Conservation (phyloP, 2,888 invertebrate genomes). For the Drosophila pseudotakahashii region DNA sequence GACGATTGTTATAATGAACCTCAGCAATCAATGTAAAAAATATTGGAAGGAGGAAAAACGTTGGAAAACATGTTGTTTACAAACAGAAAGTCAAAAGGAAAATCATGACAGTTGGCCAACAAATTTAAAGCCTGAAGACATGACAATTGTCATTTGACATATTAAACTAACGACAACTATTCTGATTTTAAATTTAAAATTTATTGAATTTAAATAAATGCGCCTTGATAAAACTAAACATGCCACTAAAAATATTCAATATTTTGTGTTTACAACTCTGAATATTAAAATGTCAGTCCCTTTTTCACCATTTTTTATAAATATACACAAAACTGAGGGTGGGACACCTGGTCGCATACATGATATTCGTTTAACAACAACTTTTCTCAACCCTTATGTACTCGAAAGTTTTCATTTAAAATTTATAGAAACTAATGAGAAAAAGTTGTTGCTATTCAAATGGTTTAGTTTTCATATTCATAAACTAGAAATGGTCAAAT, state of each 20-base stretch:
- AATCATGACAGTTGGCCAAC: constrained; percentile 23
- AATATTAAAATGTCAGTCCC: background rate
- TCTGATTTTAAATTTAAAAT: background rate
- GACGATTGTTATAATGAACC: constrained; percentile 10
- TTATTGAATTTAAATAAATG: too few relatives aligned
- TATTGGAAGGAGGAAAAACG: background rate
- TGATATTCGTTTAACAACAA: background rate
- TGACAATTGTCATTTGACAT: background rate
- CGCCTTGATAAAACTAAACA: too few relatives aligned
- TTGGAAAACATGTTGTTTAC: constrained; percentile 8
- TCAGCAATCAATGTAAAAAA: constrained; percentile 7
- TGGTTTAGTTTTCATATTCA: background rate
- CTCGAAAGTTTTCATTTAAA: background rate
- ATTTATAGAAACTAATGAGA: background rate
- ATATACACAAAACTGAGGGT: background rate
- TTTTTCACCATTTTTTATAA: background rate
- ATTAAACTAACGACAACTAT: background rate
- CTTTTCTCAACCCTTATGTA: background rate
- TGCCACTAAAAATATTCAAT: too few relatives aligned
- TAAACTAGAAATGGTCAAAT: background rate
- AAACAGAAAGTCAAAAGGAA: background rate
- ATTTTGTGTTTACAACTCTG: background rate
- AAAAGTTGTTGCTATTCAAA: background rate
- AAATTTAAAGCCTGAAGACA: constrained; percentile 10
- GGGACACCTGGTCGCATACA: background rate